phyloP scores from a whole-genome alignment of 2,113 vertebrate genomes.

The Scophthalmus maximus region DNA sequence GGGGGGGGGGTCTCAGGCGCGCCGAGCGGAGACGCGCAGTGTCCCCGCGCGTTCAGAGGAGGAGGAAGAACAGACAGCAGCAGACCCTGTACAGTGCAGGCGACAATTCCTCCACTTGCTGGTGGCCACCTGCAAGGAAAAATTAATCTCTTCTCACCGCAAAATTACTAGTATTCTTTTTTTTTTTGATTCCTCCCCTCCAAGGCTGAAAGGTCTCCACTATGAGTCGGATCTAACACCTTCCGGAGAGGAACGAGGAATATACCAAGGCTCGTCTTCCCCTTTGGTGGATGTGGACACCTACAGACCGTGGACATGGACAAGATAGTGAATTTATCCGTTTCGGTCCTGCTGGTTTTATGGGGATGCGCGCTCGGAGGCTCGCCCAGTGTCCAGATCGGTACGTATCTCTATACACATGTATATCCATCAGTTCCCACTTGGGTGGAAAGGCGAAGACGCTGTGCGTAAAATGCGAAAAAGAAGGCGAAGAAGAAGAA shows the following conservation, averaged over 20 bases:
- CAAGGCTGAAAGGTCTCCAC: conserved; percentile 53
- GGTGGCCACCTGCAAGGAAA: conserved; percentile 67
- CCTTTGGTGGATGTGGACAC: conserved; percentile 87
- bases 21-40: conserved; percentile 69
- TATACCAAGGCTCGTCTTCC: conserved; percentile 41
- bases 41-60: conserved; percentile 80
- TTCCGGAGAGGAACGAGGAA: conserved; percentile 73
- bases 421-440: too few relatives aligned
- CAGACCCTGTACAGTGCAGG: conserved; percentile 70
- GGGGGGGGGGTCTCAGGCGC: conserved; percentile 69
- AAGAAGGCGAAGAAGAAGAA: too few relatives aligned
- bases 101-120: conserved; percentile 79
- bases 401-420: conserved; percentile 89
- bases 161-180: too few relatives aligned
- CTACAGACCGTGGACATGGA: conserved; percentile 92
- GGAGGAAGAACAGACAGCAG: conserved; percentile 62
- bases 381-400: conserved; percentile 95
- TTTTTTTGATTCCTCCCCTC: not conserved
- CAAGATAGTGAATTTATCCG: conserved; percentile 92
- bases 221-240: conserved; percentile 89
- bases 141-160: conserved; percentile 12
- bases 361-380: conserved; percentile 92
- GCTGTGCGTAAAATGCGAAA: too few relatives aligned
- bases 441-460: not conserved
- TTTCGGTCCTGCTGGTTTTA: conserved; percentile 89